phyloP scores from a whole-genome alignment of 2,113 vertebrate genomes.

The Podarcis raffonei region DNA sequence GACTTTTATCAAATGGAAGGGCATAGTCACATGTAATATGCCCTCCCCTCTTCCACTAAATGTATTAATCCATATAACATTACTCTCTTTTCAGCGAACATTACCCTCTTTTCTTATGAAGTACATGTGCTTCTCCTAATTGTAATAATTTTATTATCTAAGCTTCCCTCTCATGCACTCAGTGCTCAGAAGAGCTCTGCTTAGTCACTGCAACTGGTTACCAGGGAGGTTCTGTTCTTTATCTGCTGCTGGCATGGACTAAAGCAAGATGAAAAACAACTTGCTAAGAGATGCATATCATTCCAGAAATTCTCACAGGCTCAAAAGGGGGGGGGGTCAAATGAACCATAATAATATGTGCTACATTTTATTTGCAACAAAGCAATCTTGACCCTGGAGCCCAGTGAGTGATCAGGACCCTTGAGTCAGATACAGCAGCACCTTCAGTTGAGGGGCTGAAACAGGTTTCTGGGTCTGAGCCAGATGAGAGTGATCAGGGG shows the following conservation, averaged over 20 bases:
- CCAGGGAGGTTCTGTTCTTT: slow-evolving; percentile 14
- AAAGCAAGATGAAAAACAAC: slow-evolving; percentile 5
- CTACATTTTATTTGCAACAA: not conserved
- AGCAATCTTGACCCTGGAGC: not conserved
- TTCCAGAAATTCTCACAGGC: not conserved
- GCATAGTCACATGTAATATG: not conserved
- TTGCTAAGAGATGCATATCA: not conserved
- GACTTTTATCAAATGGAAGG: not conserved
- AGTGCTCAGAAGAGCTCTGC: not conserved
- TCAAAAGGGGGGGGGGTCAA: not conserved
- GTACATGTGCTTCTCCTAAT: not conserved
- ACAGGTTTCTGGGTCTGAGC: not conserved
- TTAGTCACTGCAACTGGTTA: not conserved
- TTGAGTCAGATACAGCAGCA: not conserved
- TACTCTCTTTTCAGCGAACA: not conserved
- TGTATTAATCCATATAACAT: not conserved
- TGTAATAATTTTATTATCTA: not conserved
- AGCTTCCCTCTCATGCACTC: not conserved
- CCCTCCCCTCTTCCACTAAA: not conserved
- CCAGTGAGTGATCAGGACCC: not conserved
- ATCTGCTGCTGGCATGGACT: slow-evolving; percentile 2
- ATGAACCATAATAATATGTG: not conserved
- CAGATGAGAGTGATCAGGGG: not conserved
- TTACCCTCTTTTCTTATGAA: not conserved
- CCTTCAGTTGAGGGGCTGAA: not conserved